Base-by-base conservation (phyloP, 2,113 vertebrate species). In the Tachysurus vachellii region DNA sequence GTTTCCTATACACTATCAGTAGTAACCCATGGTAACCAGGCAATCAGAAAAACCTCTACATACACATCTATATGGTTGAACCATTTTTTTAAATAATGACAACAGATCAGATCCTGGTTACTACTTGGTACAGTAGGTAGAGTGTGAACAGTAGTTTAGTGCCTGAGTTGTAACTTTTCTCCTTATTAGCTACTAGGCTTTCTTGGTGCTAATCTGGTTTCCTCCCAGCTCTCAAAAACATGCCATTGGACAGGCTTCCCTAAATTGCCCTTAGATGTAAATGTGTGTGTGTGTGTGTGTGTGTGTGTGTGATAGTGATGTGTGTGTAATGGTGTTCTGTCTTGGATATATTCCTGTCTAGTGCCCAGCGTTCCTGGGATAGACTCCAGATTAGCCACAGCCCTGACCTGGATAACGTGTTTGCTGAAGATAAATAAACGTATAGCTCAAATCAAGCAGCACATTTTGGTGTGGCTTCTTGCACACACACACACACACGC, bases 391-490 rank as follows among this genome's bases (percentile, higher is more conserved):
- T 28, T 13, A 19, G 56, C 76, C 53, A 80, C 53, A 56, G 19
- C n/a, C 76, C 50, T 57, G 77, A 80, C 53, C 53, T 8, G 26
- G 50, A 54, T 28, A 54, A 54, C 13, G 0, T 57, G 53, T 57
- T 80, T 80, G 31, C 77, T 31, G 12, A 80, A 80, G 53, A 80
- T 57, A 36, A 80, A 54, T 54, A 54, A 79, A 79, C 9, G 50
- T 54, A 79, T 17, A 54, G 50, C 21, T 13, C 16, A 11, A 26
- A 53, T 23, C 70, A 47, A 44, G 70, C 70, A 44, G 16, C 44
- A 6, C 50, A 28, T 54, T 31, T 79, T 44, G 42, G 23, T 54
- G 5, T 13, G 0, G 50, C 75, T 54, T 77, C 44, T 50, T 17
- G 2, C 21, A 16, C 36, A 23, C 71, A 75, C 21, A 47, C 21